Percentiles rank a stretch among this genome's conserved stretches.
Evolutionary conservation across 2,888 invertebrate genomes (phyloP).

Genomic region (Nesidiocoris tenuis): DNA sequence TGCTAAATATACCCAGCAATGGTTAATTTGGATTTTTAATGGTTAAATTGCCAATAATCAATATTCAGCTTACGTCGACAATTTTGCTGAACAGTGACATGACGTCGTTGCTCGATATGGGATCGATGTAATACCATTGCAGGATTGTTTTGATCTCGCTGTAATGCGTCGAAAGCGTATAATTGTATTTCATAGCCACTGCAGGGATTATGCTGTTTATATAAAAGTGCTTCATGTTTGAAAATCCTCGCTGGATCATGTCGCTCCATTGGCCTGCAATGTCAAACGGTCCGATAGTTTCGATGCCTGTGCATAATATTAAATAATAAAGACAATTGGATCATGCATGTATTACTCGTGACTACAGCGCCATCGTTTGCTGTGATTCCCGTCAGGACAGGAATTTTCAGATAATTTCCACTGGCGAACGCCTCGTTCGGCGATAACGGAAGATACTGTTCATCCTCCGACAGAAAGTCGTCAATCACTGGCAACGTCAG

Average conservation of each 20-base stretch:
- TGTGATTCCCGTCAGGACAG: constrained; percentile 68
- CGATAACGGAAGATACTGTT: constrained; percentile 63
- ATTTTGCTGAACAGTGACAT: constrained; percentile 57
- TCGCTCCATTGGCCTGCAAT: constrained; percentile 63
- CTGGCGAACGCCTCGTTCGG: constrained; percentile 59
- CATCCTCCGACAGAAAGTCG: constrained; percentile 61
- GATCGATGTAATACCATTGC: constrained; percentile 61
- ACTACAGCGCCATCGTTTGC: constrained; percentile 66
- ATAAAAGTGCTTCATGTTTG: constrained; percentile 61
- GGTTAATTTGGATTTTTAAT: background rate
- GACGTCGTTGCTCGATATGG: constrained; percentile 54
- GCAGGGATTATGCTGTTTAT: constrained; percentile 63
- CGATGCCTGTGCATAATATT: too few relatives aligned
- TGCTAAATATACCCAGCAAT: background rate
- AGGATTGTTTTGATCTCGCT: constrained; percentile 56
- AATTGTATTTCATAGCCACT: constrained; percentile 57
- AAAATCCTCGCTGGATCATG: constrained; percentile 60
- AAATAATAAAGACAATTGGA: too few relatives aligned
- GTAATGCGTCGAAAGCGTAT: constrained; percentile 50
- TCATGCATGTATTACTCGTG: constrained; percentile 59
- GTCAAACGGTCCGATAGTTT: too few relatives aligned
- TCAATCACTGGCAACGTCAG: constrained; percentile 66
- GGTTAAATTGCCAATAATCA: background rate
- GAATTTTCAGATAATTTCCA: constrained; percentile 62
- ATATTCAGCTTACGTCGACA: constrained; percentile 53